Evolutionary conservation across 2,797 vertebrate genomes (phyloP).

Genomic region (Lophotriccus pileatus): DNA sequence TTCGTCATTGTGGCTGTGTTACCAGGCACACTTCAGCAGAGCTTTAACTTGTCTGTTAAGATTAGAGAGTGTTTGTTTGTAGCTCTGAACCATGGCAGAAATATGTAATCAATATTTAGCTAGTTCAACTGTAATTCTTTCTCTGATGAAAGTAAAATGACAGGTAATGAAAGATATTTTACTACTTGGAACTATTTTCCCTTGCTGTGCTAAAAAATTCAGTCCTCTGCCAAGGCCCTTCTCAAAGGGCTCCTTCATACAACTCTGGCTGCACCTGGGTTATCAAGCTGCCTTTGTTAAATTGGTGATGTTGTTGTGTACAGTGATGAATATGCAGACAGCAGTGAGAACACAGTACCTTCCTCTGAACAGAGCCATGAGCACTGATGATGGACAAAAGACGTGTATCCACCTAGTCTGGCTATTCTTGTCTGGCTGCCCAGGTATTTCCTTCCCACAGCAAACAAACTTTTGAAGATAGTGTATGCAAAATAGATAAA

Average conservation of each 20-base stretch:
- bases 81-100: neutral
- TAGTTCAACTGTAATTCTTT: neutral
- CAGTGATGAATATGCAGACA: neutral
- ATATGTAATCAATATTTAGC: neutral
- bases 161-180: neutral
- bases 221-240: neutral
- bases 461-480: neutral
- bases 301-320: neutral
- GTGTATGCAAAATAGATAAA: neutral
- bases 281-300: neutral
- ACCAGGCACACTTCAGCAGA: neutral
- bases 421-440: neutral
- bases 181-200: neutral
- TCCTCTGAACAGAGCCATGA: neutral
- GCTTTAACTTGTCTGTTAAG: neutral
- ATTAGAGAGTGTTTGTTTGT: neutral
- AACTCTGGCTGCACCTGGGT: neutral
- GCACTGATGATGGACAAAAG: neutral
- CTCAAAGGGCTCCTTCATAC: neutral
- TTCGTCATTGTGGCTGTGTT: neutral
- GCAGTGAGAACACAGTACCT: neutral
- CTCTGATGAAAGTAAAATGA: neutral
- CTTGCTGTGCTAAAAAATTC: neutral
- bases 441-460: neutral
- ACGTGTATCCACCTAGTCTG: rapidly evolving